phyloP scores from a whole-genome alignment of 2,113 vertebrate species.

The Nerophis ophidion region DNA sequence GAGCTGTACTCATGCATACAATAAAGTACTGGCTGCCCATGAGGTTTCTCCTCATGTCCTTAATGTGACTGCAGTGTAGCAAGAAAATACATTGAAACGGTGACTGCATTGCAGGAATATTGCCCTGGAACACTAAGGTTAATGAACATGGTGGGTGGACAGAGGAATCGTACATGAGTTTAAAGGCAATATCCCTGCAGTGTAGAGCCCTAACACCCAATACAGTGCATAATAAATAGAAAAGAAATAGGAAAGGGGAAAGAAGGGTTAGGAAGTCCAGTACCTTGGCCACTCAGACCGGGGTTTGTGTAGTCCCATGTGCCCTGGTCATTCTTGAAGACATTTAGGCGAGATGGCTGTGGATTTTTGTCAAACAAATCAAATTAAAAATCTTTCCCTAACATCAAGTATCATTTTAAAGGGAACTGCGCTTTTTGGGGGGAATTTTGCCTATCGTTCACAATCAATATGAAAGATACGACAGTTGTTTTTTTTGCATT shows the following conservation, averaged over 20 bases:
- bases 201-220: constrained; percentile 47
- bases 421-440: too few relatives aligned
- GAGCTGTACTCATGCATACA: constrained; percentile 47
- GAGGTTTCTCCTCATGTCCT: constrained; percentile 68
- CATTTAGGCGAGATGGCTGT: constrained; percentile 91
- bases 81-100: constrained; percentile 51
- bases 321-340: constrained; percentile 97
- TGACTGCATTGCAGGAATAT: constrained; percentile 51
- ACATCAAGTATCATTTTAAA: neutral
- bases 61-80: constrained; percentile 55
- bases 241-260: constrained; percentile 30
- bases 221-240: constrained; percentile 75
- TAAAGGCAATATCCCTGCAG: constrained; percentile 52
- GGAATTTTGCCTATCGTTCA: too few relatives aligned
- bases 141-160: neutral
- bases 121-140: constrained; percentile 32
- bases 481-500: too few relatives aligned
- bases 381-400: neutral
- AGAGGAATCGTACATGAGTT: constrained; percentile 15
- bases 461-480: too few relatives aligned
- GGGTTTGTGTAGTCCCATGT: constrained; percentile 98
- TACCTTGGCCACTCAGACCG: constrained; percentile 93
- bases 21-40: constrained; percentile 35
- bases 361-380: constrained; percentile 10
- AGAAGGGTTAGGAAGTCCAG: constrained; percentile 22